These are phyloP conservation scores for Caradrina kadenii DNA, from an alignment of 2,888 invertebrate species.

Conservation along the genomic window DNA sequence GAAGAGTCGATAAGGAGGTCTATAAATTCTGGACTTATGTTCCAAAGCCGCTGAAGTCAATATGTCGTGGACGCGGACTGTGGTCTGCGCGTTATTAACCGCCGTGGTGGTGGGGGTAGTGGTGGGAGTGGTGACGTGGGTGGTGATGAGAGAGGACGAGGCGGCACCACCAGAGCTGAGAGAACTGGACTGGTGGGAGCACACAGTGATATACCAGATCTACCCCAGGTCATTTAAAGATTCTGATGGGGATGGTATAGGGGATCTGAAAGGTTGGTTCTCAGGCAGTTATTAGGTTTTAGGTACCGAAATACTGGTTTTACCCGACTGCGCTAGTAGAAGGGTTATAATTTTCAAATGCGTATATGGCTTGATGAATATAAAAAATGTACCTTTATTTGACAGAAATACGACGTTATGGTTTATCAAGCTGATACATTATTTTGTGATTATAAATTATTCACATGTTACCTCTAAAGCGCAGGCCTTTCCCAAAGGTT, in stretches of 20 bases:
- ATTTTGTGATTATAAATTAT: too few relatives aligned
- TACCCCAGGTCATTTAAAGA: constrained; percentile 96
- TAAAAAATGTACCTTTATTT: too few relatives aligned
- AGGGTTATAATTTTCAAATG: too few relatives aligned
- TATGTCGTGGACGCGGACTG: constrained; percentile 27
- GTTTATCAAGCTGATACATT: too few relatives aligned
- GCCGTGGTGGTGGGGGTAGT: constrained; percentile 63
- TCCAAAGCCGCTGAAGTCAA: background rate
- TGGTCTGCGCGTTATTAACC: constrained; percentile 47
- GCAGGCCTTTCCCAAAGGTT: too few relatives aligned
- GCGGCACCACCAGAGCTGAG: constrained; percentile 76
- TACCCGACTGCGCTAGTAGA: too few relatives aligned
- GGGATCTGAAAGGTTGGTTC: constrained; percentile 93
- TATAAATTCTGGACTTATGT: constrained; percentile 42
- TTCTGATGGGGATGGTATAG: constrained; percentile 94
- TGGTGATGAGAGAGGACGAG: constrained; percentile 78
- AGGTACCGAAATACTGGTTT: too few relatives aligned
- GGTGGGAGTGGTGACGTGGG: constrained; percentile 73
- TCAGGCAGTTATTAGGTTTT: background rate
- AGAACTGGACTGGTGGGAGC: constrained; percentile 86
- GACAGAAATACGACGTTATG: too few relatives aligned
- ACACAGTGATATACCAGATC: constrained; percentile 95
- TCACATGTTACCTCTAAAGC: too few relatives aligned
- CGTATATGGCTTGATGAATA: too few relatives aligned
- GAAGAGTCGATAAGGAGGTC: constrained; percentile 45